phyloP scores from a whole-genome alignment of 2,113 vertebrate genomes.

The Apeltes quadracus region DNA sequence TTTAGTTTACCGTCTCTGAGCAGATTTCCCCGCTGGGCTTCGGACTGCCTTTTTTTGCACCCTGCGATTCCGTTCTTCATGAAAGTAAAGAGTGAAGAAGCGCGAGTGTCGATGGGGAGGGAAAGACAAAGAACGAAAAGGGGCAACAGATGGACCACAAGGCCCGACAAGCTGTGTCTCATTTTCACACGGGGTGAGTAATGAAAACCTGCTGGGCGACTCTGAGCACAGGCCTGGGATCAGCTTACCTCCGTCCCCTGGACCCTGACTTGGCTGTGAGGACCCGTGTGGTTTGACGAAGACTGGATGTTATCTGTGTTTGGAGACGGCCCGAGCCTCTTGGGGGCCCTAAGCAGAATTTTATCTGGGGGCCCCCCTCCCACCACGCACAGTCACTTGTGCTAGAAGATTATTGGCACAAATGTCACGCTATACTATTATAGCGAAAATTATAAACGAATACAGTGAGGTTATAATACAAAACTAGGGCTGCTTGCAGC shows the following conservation, averaged over 20 bases:
- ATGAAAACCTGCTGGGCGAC: conserved; percentile 81
- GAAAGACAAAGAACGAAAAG: conserved; percentile 19
- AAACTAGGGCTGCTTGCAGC: too few species aligned
- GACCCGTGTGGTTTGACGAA: conserved; percentile 37
- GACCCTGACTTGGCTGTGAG: conserved; percentile 54
- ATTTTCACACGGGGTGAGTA: conserved; percentile 81
- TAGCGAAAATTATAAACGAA: too few species aligned
- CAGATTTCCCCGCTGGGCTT: conserved; percentile 31
- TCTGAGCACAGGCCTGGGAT: conserved; percentile 56
- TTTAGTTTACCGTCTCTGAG: too few species aligned
- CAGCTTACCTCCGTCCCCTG: conserved; percentile 54
- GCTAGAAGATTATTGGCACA: too few species aligned
- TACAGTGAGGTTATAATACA: too few species aligned
- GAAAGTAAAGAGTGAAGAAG: conserved; percentile 21
- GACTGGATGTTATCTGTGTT: conserved; percentile 17
- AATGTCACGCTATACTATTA: too few species aligned
- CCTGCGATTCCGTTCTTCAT: conserved; percentile 52
- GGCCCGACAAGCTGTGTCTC: conserved; percentile 76
- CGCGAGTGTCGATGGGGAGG: neutral
- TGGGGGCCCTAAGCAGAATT: too few species aligned
- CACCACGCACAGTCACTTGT: too few species aligned
- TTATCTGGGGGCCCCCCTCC: too few species aligned
- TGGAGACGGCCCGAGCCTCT: too few species aligned
- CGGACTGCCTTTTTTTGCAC: conserved; percentile 29
- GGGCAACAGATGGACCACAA: conserved; percentile 59